A percentile compares a stretch with the other conserved stretches of the same genome.
phyloP scores from a whole-genome alignment of 1,140 invertebrate species.

The Caenorhabditis briggsae region DNA sequence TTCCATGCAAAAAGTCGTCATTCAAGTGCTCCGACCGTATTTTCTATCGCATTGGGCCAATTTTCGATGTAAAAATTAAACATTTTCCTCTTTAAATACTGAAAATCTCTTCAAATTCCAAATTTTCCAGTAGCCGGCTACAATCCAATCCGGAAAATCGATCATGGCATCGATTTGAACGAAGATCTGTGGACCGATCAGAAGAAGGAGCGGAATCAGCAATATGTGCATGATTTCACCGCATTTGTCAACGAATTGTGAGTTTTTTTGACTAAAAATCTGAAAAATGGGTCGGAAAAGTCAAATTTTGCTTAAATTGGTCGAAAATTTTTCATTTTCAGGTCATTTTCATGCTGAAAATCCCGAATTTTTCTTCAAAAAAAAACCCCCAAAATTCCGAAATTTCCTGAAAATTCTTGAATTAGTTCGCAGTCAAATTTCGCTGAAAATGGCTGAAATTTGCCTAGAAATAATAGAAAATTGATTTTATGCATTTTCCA shows the following conservation, averaged over 20 bases:
- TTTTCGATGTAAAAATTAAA: neutral
- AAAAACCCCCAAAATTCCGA: too few relatives aligned
- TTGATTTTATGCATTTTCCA: neutral
- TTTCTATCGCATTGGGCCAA: slow-evolving; percentile 13
- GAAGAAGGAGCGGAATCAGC: neutral
- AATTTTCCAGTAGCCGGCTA: slow-evolving; percentile 5
- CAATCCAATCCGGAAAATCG: slow-evolving; percentile 18
- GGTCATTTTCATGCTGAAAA: too few relatives aligned
- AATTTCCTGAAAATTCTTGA: too few relatives aligned
- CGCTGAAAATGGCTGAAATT: too few relatives aligned
- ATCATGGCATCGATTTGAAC: slow-evolving; percentile 36
- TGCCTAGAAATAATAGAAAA: too few relatives aligned
- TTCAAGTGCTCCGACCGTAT: slow-evolving; percentile 31
- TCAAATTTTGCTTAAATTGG: too few relatives aligned
- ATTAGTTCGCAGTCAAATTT: too few relatives aligned
- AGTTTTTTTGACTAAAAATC: neutral
- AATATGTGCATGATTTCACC: slow-evolving; percentile 16
- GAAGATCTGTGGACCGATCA: neutral
- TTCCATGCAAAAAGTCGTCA: slow-evolving; percentile 19
- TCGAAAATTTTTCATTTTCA: too few relatives aligned
- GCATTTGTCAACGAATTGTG: slow-evolving; percentile 41
- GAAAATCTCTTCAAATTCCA: too few relatives aligned
- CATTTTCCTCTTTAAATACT: too few relatives aligned
- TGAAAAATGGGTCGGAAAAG: too few relatives aligned
- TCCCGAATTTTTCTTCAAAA: too few relatives aligned